Evolutionary conservation across 2,888 invertebrate species (phyloP), one percentile per base, ranked within the genome.

Genomic region (Panopea generosa): DNA sequence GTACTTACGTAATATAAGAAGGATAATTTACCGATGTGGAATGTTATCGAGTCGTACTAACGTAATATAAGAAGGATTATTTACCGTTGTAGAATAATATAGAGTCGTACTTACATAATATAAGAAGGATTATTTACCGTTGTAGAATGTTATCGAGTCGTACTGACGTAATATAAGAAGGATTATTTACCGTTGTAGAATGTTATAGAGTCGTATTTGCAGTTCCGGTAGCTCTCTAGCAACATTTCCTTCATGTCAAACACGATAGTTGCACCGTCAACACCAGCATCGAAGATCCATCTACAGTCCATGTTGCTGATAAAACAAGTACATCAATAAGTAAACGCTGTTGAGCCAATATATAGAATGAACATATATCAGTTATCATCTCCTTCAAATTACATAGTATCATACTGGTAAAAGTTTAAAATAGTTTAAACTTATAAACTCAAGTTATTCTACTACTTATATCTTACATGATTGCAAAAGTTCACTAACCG

Each of bases 301-400:
- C 47, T 29, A 60, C 78, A 78, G 33, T 66, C 71, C 78, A 78
- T 78, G 2, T 45, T 47, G 20, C 78, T 78, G 53, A 33, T 27
- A 59, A 20, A 43, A 26, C 7, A 29, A 55, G 4, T 52, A 60
- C 11, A n/a, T n/a, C n/a, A 9, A 56, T 7, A 49, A n/a, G n/a
- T n/a, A n/a, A n/a, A n/a, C n/a, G n/a, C n/a, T n/a, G n/a, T n/a
- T n/a, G n/a, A n/a, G n/a, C n/a, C n/a, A n/a, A n/a, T n/a, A n/a
- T 40, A 14, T 50, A n/a, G n/a, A n/a, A n/a, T n/a, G n/a, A n/a
- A n/a, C n/a, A 40, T 40, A 40, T 40, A 40, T 16, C 11, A 16
- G 16, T 14, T 40, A 40, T 16, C 43, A 40, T 11, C 43, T 16
- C 43, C 16, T 14, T 14, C 11, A 16, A 40, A 40, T 40, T 40